A percentile compares a stretch with the other conserved stretches of the same genome.
Conservation (phyloP, 2,797 vertebrate species). For the Labroides dimidiatus region DNA sequence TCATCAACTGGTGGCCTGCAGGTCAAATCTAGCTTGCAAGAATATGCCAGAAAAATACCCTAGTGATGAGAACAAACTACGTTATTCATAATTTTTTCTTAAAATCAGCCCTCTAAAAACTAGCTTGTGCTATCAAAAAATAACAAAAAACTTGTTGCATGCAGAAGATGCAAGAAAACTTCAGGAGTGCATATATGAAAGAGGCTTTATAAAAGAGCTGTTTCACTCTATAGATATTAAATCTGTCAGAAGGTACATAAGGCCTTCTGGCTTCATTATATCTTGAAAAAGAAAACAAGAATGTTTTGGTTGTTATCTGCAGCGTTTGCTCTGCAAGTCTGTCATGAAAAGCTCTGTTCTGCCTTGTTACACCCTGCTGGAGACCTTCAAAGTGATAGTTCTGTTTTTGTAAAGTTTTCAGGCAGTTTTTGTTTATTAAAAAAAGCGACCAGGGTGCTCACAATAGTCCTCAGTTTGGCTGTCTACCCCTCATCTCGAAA, state of each 20-base stretch:
- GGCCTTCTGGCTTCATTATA: background rate
- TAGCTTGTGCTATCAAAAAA: too few relatives aligned
- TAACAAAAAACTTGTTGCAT: too few relatives aligned
- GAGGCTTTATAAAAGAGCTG: background rate
- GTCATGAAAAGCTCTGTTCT: slow-evolving; percentile 1
- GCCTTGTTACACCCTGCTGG: slow-evolving; percentile 16
- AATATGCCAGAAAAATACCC: too few relatives aligned
- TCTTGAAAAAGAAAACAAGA: background rate
- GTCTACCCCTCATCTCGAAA: slow-evolving; percentile 28
- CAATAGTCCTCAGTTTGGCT: slow-evolving; percentile 24
- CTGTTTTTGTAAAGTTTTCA: slow-evolving; percentile 19
- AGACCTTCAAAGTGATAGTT: slow-evolving; percentile 25
- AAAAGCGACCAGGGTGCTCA: slow-evolving; percentile 29
- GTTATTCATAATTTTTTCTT: too few relatives aligned
- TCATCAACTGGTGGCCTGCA: too few relatives aligned
- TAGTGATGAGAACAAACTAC: too few relatives aligned
- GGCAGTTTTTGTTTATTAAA: slow-evolving; percentile 26
- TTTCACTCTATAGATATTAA: background rate
- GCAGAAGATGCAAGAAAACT: too few relatives aligned
- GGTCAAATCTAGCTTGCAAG: too few relatives aligned
- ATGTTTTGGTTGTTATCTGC: background rate
- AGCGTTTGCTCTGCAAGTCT: slow-evolving; percentile 7
- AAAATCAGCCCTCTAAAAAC: too few relatives aligned
- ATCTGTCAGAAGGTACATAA: background rate
- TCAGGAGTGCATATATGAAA: too few relatives aligned